Evolutionary conservation across 2,113 vertebrate genomes (phyloP).

Genomic region (Gymnarchus niloticus): DNA sequence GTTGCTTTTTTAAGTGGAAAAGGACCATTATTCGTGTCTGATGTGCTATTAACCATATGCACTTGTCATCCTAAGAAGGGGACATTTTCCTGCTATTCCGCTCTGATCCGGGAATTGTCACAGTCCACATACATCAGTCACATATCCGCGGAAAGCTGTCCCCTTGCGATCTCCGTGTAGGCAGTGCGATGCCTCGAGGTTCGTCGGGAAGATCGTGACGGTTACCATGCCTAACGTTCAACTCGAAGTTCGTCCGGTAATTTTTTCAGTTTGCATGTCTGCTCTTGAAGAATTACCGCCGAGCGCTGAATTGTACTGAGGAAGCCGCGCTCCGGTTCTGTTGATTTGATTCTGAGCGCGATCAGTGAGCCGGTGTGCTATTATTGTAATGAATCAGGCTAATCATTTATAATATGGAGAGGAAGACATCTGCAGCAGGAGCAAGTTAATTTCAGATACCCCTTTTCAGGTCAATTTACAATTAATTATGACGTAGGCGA

Average conservation of each 20-base stretch:
- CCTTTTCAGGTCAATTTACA: conserved; percentile 8
- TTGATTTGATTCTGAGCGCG: neutral
- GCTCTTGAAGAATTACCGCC: neutral
- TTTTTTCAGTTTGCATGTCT: neutral
- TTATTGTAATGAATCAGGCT: neutral
- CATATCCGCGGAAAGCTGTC: conserved; percentile 3
- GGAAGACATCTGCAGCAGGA: neutral
- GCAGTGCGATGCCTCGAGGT: neutral
- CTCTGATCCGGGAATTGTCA: neutral
- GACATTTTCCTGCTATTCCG: neutral
- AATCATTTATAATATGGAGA: conserved; percentile 6
- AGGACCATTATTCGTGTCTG: neutral
- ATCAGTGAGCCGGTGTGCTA: neutral
- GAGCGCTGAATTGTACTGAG: neutral
- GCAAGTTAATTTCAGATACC: conserved; percentile 10
- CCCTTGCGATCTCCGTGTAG: neutral
- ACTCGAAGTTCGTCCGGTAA: neutral
- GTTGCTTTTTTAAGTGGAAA: neutral
- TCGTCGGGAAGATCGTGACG: too few relatives aligned
- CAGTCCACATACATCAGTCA: too few relatives aligned
- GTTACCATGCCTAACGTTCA: neutral
- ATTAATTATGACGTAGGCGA: conserved; percentile 3
- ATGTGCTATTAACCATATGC: neutral
- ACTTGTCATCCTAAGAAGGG: neutral
- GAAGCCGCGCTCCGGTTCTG: too few relatives aligned